A percentile compares a stretch with the other conserved stretches of the same genome.
These are phyloP conservation scores for Manduca sexta DNA, from an alignment of 1,140 invertebrate genomes.

Conservation along the genomic window DNA sequence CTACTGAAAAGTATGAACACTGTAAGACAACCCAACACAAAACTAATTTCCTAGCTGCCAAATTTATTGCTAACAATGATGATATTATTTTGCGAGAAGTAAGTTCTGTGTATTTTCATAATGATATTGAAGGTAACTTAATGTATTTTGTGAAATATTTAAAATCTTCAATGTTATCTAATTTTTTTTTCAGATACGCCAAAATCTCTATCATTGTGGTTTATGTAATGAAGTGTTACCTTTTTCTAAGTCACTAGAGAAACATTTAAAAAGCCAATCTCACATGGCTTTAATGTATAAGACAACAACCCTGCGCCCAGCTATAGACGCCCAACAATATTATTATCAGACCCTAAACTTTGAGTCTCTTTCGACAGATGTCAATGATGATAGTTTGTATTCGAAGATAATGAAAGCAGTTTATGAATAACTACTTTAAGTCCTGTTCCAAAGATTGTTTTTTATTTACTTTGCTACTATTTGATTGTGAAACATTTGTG, in stretches of 20 bases:
- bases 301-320: too few relatives aligned
- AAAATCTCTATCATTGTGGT: slow-evolving; percentile 39
- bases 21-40: slow-evolving; percentile 23
- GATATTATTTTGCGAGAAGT: slow-evolving; percentile 38
- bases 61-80: slow-evolving; percentile 12
- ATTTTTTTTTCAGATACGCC: slow-evolving; percentile 32
- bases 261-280: slow-evolving; percentile 8
- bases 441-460: too few relatives aligned
- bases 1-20: slow-evolving; percentile 18
- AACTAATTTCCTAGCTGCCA: slow-evolving; percentile 16
- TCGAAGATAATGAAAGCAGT: neutral
- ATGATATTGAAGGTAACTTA: too few relatives aligned
- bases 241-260: slow-evolving; percentile 23
- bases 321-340: too few relatives aligned
- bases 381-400: neutral
- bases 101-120: slow-evolving; percentile 10
- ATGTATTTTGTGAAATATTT: too few relatives aligned
- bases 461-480: too few relatives aligned
- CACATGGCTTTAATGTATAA: too few relatives aligned
- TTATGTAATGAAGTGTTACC: slow-evolving; percentile 36
- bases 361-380: too few relatives aligned
- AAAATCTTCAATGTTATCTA: too few relatives aligned
- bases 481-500: too few relatives aligned
- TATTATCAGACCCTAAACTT: too few relatives aligned
- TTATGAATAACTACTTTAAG: too few relatives aligned